Evolutionary conservation across 2,113 vertebrate genomes (phyloP), one percentile per base, ranked within the genome.

Genomic region (Nesogale talazaci): DNA sequence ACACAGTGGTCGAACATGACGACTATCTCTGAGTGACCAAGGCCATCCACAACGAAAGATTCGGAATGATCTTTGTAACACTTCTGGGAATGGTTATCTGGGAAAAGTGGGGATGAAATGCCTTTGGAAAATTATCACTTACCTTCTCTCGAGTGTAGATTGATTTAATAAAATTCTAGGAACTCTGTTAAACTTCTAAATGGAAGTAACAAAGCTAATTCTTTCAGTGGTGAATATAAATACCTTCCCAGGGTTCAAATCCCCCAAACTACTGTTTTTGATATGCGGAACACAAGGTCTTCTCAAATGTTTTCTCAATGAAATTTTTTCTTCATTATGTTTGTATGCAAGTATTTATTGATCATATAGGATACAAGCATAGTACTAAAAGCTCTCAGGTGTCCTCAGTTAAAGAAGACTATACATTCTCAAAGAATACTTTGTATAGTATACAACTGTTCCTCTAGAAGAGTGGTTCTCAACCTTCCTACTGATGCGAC

Each of bases 51-150:
- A 46, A 77, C 15, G 56, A n/a, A 84, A 85, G 1, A 2, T 15
- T 78, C 72, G 5, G 61, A 80, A 59, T 88, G 42, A 77, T 77
- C 59, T 6, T 81, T 12, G 23, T 72, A 22, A n/a, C 31, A 5
- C 25, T 57, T 67, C 46, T 31, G 9, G 11, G 79, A 94, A 81
- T 87, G 77, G 82, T 38, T 67, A 87, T 27, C 27, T 11, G 17
- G 34, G 40, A 23, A 25, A 25, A 36, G 1, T 12, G 14, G 1
- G 2, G 29, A 42, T 9, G 42, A 83, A 84, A 59, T 46, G 72
- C 23, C 91, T 56, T 56, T 80, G 36, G 10, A 93, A 92, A 95
- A 40, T 70, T 56, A 80, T 40, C 83, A 79, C 23, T 83, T 89
- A 31, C 34, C 56, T 75, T 89, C 6, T 81, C 27, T 93, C 34